These are phyloP conservation scores for Ibycter americanus DNA, from an alignment of 2,797 vertebrate genomes.

Conservation along the genomic window DNA sequence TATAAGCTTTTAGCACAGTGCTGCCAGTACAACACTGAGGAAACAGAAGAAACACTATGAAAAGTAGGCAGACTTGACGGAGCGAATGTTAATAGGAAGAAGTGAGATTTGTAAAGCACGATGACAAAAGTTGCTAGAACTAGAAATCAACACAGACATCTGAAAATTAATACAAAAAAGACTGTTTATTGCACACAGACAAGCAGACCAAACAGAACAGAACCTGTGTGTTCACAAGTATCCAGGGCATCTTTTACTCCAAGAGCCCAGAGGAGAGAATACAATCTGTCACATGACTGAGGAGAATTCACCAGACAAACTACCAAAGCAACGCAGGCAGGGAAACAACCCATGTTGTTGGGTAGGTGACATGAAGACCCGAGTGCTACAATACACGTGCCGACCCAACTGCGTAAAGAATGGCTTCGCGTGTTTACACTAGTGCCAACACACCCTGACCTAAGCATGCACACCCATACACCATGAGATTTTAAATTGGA, in stretches of 20 bases:
- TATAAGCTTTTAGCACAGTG: not conserved
- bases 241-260: not conserved
- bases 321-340: not conserved
- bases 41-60: not conserved
- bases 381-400: not conserved
- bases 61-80: not conserved
- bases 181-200: not conserved
- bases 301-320: not conserved
- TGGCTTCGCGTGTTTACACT: not conserved
- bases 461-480: accelerated
- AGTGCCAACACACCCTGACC: not conserved
- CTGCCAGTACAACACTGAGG: not conserved
- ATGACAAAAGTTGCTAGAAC: not conserved
- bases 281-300: not conserved
- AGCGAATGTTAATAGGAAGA: not conserved
- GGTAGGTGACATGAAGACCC: accelerated
- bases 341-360: not conserved
- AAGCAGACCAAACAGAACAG: not conserved
- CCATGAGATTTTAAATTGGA: accelerated
- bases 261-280: not conserved
- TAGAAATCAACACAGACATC: not conserved
- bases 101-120: not conserved
- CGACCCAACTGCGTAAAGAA: not conserved
- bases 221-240: not conserved
- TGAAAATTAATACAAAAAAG: not conserved